phyloP scores from a whole-genome alignment of 2,113 vertebrate species.

The Equus quagga region DNA sequence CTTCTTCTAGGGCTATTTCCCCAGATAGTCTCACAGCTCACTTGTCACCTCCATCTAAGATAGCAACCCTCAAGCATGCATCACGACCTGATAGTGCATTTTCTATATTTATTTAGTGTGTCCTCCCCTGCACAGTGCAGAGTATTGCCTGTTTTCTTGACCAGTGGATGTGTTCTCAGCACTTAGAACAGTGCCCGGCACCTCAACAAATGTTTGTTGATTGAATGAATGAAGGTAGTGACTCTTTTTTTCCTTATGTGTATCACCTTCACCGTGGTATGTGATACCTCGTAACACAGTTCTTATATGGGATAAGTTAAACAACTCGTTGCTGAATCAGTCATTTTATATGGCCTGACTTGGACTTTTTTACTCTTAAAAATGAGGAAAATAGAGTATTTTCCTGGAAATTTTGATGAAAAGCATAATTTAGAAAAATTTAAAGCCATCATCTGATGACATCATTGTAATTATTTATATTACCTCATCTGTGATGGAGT shows the following conservation, averaged over 20 bases:
- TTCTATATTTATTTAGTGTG: accelerated
- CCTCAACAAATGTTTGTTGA: neutral
- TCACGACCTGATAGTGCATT: accelerated
- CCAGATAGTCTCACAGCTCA: neutral
- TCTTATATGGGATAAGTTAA: neutral
- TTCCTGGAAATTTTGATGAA: neutral
- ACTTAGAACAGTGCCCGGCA: neutral
- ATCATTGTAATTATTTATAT: neutral
- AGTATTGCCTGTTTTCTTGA: neutral
- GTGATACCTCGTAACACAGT: neutral
- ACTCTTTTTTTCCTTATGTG: neutral
- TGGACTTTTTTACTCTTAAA: constrained; percentile 11
- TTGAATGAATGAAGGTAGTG: neutral
- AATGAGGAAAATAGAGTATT: neutral
- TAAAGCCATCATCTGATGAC: neutral
- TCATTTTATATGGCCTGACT: neutral
- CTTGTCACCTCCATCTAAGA: neutral
- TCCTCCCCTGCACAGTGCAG: accelerated
- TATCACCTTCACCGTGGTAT: accelerated
- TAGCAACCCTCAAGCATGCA: neutral
- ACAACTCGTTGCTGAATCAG: neutral
- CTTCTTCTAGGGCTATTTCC: neutral
- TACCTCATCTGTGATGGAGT: neutral
- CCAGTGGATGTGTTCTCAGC: too few species aligned
- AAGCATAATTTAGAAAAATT: neutral